Conservation (phyloP, 2,797 vertebrate genomes). For the Crocidura indochinensis region DNA sequence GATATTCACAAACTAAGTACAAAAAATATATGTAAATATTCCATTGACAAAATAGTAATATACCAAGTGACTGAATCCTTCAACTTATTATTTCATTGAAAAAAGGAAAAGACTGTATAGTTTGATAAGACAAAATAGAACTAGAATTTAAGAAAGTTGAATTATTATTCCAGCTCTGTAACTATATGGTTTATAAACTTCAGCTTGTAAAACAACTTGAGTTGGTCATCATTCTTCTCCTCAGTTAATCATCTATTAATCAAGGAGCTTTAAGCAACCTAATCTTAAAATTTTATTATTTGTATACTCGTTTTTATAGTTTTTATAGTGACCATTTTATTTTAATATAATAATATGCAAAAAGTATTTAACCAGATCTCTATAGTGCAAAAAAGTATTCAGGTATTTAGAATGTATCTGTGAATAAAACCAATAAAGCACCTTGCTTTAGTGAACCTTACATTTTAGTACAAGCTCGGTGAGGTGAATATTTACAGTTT, state of each 20-base stretch:
- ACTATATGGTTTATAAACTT: no score
- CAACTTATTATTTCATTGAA: slow-evolving; percentile 19
- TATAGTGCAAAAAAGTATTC: background rate
- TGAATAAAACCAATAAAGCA: slow-evolving; percentile 28
- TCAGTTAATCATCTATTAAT: background rate
- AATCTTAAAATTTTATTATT: slow-evolving; percentile 26
- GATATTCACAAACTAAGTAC: no score
- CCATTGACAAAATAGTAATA: background rate
- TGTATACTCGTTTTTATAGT: slow-evolving; percentile 32
- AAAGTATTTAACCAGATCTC: slow-evolving; percentile 26
- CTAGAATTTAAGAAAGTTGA: background rate
- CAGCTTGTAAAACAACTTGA: no score
- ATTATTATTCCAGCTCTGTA: background rate
- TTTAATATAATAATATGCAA: slow-evolving; percentile 29
- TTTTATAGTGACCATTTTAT: slow-evolving; percentile 38
- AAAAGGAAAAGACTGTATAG: background rate
- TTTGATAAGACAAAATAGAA: background rate
- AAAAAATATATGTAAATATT: no score
- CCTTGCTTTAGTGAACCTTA: slow-evolving; percentile 32
- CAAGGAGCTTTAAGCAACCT: slow-evolving; percentile 11
- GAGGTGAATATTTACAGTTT: slow-evolving; percentile 36
- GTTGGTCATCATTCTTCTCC: background rate
- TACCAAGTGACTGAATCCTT: background rate
- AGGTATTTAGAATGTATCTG: background rate
- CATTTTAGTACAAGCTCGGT: slow-evolving; percentile 26